phyloP scores from a whole-genome alignment of 2,113 vertebrate species.

The Phasianus colchicus region DNA sequence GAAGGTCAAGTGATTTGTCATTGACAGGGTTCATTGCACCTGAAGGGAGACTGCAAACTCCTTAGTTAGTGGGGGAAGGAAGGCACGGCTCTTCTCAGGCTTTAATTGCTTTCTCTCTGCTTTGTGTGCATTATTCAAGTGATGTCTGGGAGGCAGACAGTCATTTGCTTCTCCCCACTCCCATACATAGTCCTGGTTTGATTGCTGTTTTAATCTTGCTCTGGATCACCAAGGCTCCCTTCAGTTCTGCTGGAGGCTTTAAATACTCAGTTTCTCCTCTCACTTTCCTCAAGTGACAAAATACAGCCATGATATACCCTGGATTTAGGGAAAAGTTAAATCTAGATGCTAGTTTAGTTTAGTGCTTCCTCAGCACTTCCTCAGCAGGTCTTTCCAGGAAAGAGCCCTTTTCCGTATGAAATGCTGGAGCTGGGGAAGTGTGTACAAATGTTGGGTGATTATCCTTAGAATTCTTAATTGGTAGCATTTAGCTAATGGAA shows the following conservation, averaged over 20 bases:
- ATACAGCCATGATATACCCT: neutral
- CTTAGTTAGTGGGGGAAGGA: neutral
- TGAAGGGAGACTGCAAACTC: neutral
- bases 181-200: neutral
- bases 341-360: neutral
- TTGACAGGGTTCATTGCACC: neutral
- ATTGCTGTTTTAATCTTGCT: neutral
- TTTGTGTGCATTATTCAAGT: neutral
- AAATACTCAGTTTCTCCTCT: neutral
- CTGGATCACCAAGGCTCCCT: neutral
- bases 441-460: neutral
- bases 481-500: neutral
- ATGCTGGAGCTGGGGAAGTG: neutral
- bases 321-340: neutral
- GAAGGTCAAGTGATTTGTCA: neutral
- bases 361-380: neutral
- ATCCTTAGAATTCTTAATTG: neutral
- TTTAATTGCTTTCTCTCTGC: neutral
- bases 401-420: fast-evolving
- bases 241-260: neutral
- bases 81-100: neutral
- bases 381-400: fast-evolving
- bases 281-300: neutral
- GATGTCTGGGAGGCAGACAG: neutral
- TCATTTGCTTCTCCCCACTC: neutral